Evolutionary conservation across 2,888 invertebrate genomes (phyloP).

Genomic region (Meloe dianella): DNA sequence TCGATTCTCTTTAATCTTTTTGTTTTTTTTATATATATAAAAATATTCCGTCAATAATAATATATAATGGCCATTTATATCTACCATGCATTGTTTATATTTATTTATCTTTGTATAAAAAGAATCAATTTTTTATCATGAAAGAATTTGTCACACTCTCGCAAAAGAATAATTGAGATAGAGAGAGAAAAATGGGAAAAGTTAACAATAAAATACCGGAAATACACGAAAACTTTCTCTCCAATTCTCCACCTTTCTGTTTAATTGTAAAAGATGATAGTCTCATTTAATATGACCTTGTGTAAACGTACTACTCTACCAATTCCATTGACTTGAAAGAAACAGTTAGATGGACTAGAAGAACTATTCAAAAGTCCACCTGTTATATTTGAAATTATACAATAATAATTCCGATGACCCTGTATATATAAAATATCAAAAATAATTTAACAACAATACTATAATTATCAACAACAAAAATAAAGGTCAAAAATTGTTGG

Average conservation of each 20-base stretch:
- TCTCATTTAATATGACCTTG: neutral
- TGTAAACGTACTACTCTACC: neutral
- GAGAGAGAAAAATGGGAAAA: neutral
- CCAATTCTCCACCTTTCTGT: neutral
- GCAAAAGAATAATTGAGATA: neutral
- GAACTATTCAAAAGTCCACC: neutral
- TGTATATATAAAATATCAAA: neutral
- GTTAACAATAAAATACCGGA: neutral
- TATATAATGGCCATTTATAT: too few relatives aligned
- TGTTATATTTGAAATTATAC: neutral
- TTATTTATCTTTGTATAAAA: neutral
- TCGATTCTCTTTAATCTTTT: too few relatives aligned
- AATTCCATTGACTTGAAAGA: neutral
- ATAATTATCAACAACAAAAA: too few relatives aligned
- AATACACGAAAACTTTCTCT: neutral
- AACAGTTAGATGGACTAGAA: neutral
- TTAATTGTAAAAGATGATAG: neutral
- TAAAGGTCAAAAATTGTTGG: too few relatives aligned
- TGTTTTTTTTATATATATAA: too few relatives aligned
- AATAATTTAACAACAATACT: too few relatives aligned
- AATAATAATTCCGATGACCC: neutral
- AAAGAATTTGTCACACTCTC: neutral
- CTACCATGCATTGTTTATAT: too few relatives aligned
- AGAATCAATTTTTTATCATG: neutral
- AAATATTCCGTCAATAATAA: neutral